Base-by-base conservation (phyloP, 2,113 vertebrate genomes). In the Hemicordylus capensis region DNA sequence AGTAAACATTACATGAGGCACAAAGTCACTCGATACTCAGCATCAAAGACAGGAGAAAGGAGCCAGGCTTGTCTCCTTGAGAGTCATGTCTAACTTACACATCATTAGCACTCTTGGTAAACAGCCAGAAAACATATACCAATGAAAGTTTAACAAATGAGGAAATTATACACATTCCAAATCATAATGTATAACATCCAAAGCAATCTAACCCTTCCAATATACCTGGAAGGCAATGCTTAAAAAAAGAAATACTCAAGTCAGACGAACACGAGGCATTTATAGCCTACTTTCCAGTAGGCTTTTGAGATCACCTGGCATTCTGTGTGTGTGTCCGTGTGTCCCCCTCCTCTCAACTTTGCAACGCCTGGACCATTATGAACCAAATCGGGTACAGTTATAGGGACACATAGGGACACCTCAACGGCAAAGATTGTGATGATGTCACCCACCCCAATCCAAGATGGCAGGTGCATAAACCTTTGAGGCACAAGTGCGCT, bases 71-170 rank as follows among this genome's bases (percentile, higher is more conserved):
- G 63, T 34, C 2, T 88, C 31, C 24, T 48, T 22, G 20, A 54
- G 31, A 88, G 78, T 80, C 48, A 80, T 79, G 5, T 89, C 72
- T 83, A 90, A 79, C 17, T 34, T 85, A 81, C 26, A 79, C 15
- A 72, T 86, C 15, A 76, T 42, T 66, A 84, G 76, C 59, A 85
- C 4, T 34, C 3, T 51, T 89, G 56, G 56, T 80, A 37, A 83
- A 88, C 42, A 75, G 10, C 86, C 39, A 88, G 76, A 83, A 93
- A 85, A 66, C 10, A 79, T 17, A 3, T 58, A 74, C 4, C 2
- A 4, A 79, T 0, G 0, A 73, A 84, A 87, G 9, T 0, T 3
- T 1, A 88, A 34, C 6, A 84, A 54, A 19, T 77, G 54, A 4
- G 67, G 26, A 72, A 74, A 42, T 26, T 66, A 28, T 11, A 72